Evolutionary conservation across 2,113 vertebrate species (phyloP), one percentile per base, ranked within the genome.

Genomic region (Tympanuchus pallidicinctus): DNA sequence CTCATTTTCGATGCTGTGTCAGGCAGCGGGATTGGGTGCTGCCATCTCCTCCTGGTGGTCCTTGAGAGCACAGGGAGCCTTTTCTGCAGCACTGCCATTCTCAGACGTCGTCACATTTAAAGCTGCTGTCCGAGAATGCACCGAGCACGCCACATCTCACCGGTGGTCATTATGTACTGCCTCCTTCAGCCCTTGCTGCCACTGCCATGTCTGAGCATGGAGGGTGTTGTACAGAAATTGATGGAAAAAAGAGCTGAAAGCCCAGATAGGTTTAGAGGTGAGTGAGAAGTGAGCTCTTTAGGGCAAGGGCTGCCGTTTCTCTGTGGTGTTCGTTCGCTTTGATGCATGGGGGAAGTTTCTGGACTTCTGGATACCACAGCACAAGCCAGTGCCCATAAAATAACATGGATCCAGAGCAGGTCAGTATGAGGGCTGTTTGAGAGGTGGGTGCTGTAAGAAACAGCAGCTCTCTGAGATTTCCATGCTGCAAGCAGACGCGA

Each of bases 371-470:
- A 16, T 6, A 7, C 9, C 70, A 2, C 48, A 36, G 71, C 34
- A 12, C 1, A 4, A 48, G 45, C 1, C 3, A 5, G 66, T 28
- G 82, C 64, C 86, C 72, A 5, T 24, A 22, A 47, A 72, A 25
- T 1, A 25, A 10, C 34, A 13, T 0, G 0, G 43, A 32, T 5
- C 24, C 24, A 45, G 67, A 22, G 43, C 57, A 72, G 79, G 65
- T 21, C 52, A 30, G 13, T 5, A 0, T 7, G 0, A 0, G 72
- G 69, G 18, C 21, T 1, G 6, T 36, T 28, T 10, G 11, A 40
- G 27, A 2, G 48, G 40, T 0, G 1, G 36, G n/a, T 65, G 77
- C 73, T 0, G 0, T 12, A 3, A 4, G 40, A 77, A 64, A 11
- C 1, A 11, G 4, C 0, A 0, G 10, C 4, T 4, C 36, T 1